Evolutionary conservation across 2,113 vertebrate species (phyloP).

Genomic region (Festucalex cinctus): DNA sequence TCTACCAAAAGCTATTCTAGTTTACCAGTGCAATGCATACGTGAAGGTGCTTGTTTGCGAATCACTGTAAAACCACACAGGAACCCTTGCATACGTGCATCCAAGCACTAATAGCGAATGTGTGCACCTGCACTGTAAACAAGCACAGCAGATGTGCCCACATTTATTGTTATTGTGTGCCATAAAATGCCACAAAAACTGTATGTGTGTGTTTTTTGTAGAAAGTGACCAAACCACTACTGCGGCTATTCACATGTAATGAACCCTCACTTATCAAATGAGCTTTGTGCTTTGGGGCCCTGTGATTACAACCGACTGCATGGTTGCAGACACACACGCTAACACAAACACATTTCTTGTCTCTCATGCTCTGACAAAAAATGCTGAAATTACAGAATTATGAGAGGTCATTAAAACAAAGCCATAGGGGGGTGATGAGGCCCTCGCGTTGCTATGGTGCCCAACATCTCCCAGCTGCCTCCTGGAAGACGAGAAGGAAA

Average conservation of each 20-base stretch:
- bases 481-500: slow-evolving; percentile 27
- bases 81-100: slow-evolving; percentile 19
- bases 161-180: background rate
- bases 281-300: slow-evolving; percentile 24
- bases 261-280: slow-evolving; percentile 10
- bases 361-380: background rate
- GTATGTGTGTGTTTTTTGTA: background rate
- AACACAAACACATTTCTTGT: background rate
- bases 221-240: background rate
- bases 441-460: slow-evolving; percentile 17
- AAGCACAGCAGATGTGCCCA: slow-evolving; percentile 11
- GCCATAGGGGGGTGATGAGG: background rate
- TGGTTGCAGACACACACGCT: background rate
- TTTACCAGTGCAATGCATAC: slow-evolving; percentile 44
- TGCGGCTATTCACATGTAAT: slow-evolving; percentile 1
- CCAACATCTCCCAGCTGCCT: slow-evolving; percentile 19
- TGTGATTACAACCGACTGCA: slow-evolving; percentile 14
- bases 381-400: background rate
- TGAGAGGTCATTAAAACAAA: background rate
- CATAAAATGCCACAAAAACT: background rate
- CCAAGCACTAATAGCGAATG: background rate
- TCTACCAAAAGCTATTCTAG: slow-evolving; percentile 18
- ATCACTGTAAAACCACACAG: slow-evolving; percentile 45
- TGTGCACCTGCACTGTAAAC: background rate
- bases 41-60: slow-evolving; percentile 23